Evolutionary conservation across 2,888 invertebrate genomes (phyloP).

Genomic region (Epirrhoe alternata): DNA sequence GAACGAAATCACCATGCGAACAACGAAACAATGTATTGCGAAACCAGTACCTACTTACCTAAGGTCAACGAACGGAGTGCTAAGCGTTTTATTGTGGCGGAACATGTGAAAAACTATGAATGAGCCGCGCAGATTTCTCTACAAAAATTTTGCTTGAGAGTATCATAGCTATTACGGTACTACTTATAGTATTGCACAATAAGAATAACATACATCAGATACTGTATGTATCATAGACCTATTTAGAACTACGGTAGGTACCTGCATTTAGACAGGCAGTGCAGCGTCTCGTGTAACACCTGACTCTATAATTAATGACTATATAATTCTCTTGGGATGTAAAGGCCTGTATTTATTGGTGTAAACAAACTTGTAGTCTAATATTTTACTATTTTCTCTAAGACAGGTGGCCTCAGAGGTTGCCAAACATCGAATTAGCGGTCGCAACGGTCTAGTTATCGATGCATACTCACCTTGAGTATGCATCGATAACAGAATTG

Average conservation of each 20-base stretch:
- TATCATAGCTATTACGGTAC: neutral
- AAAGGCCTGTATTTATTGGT: neutral
- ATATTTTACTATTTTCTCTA: conserved; percentile 19
- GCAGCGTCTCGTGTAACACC: too few relatives aligned
- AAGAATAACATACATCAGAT: too few relatives aligned
- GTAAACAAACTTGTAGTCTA: neutral
- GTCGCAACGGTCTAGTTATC: conserved; percentile 75
- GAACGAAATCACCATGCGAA: conserved; percentile 49
- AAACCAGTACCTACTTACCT: conserved; percentile 50
- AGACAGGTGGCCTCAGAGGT: conserved; percentile 56
- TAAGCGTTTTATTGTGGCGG: conserved; percentile 45
- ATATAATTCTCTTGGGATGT: neutral
- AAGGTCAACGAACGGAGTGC: conserved; percentile 63
- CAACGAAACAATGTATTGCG: conserved; percentile 64
- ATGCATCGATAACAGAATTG: conserved; percentile 21
- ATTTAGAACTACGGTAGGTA: too few relatives aligned
- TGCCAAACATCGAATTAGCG: conserved; percentile 73
- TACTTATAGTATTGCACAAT: neutral
- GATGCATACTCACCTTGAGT: too few relatives aligned
- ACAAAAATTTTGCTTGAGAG: conserved; percentile 28
- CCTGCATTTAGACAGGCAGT: too few relatives aligned
- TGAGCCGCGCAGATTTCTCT: conserved; percentile 47
- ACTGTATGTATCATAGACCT: too few relatives aligned
- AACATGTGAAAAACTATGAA: conserved; percentile 52
- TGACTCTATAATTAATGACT: too few relatives aligned